These are phyloP conservation scores for Drosophila tristis DNA, from an alignment of 1,140 invertebrate genomes.

Conservation along the genomic window DNA sequence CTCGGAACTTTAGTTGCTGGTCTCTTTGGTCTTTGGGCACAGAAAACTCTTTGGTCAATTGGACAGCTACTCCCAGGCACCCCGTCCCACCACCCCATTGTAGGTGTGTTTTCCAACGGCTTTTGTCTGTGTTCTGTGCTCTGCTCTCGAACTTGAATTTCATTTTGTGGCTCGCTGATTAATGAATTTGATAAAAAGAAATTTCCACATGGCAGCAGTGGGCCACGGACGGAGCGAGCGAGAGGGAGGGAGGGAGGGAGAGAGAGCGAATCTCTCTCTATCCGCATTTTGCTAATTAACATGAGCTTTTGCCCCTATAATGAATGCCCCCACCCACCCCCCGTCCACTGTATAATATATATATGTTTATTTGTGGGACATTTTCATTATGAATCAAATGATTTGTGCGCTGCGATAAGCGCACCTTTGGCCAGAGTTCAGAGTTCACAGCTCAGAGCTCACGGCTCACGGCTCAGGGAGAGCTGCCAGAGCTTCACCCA, in stretches of 20 bases:
- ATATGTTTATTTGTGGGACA: constrained; percentile 39
- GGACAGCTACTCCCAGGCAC: not conserved
- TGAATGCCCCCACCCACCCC: not conserved
- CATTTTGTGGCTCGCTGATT: constrained; percentile 63
- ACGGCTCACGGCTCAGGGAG: not conserved
- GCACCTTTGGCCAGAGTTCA: constrained; percentile 19
- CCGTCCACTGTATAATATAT: not conserved
- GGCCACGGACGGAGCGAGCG: not conserved
- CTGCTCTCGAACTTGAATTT: constrained; percentile 36
- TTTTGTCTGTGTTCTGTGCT: constrained; percentile 11
- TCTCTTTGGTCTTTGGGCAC: constrained; percentile 15
- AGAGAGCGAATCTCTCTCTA: constrained; percentile 18
- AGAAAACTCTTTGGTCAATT: constrained; percentile 58
- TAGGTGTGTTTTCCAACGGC: constrained; percentile 52
- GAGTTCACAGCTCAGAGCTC: not conserved
- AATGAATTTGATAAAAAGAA: constrained; percentile 74
- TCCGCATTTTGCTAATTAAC: constrained; percentile 69
- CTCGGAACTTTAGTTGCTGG: not conserved
- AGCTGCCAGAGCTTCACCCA: constrained; percentile 33
- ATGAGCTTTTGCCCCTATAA: constrained; percentile 42
- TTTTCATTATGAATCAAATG: constrained; percentile 68
- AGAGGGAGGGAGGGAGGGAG: too few relatives aligned
- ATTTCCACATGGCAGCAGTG: constrained; percentile 34
- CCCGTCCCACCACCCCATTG: not conserved
- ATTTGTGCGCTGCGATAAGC: constrained; percentile 73